These are phyloP conservation scores for Cetoscarus ocellatus DNA, from an alignment of 2,797 vertebrate species.

Conservation along the genomic window DNA sequence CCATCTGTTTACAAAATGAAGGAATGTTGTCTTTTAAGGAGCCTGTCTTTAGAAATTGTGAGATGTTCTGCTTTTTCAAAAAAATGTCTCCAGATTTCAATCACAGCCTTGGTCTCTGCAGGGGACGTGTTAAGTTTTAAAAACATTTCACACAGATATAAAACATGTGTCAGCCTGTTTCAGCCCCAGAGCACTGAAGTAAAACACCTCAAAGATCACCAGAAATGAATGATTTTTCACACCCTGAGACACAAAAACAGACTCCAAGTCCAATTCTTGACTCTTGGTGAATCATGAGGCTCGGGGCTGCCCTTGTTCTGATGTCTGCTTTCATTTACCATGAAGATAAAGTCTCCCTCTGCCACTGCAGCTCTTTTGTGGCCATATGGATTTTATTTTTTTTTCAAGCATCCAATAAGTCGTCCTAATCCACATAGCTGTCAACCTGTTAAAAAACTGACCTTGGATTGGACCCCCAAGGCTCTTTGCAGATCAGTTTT, in stretches of 20 bases:
- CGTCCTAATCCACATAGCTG: constrained; percentile 67
- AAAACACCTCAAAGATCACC: constrained; percentile 29
- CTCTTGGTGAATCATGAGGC: constrained; percentile 42
- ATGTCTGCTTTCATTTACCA: constrained; percentile 56
- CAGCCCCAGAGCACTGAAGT: constrained; percentile 20
- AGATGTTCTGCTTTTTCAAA: constrained; percentile 11
- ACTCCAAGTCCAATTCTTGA: constrained; percentile 19
- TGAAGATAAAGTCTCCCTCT: constrained; percentile 29
- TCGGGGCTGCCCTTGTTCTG: constrained; percentile 40
- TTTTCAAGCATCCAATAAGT: constrained; percentile 52
- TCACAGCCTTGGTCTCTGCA: constrained; percentile 11
- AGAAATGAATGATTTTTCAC: constrained; percentile 24
- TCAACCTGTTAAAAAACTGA: constrained; percentile 51
- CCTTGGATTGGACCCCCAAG: constrained; percentile 50
- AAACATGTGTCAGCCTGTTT: constrained; percentile 34
- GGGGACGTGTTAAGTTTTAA: constrained; percentile 21
- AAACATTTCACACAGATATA: constrained; percentile 19
- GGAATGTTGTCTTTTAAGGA: constrained; percentile 14
- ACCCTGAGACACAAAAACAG: constrained; percentile 11
- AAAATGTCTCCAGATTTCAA: constrained; percentile 14
- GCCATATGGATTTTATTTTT: constrained; percentile 48
- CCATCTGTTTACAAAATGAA: background rate
- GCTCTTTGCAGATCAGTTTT: constrained; percentile 55
- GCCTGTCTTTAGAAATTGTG: constrained; percentile 6
- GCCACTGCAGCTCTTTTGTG: constrained; percentile 41